Base-by-base conservation (phyloP, 2,113 vertebrate genomes). In the Mesocricetus auratus region DNA sequence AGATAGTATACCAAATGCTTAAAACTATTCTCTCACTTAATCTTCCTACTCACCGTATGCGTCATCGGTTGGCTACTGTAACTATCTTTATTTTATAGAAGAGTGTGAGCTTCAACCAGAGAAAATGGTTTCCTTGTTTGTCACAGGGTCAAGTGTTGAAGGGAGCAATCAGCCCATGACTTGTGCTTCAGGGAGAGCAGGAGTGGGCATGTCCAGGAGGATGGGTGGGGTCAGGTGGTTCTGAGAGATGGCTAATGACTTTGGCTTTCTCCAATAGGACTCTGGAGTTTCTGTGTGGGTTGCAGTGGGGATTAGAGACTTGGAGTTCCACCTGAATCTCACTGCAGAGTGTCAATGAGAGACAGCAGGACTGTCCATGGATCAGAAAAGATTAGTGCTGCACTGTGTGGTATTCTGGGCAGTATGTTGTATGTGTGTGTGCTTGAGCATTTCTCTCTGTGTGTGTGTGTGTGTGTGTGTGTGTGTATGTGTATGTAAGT, bases 301-400 rank as follows among this genome's bases (percentile, higher is more conserved):
- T 56, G 26, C 64, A 26, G 3, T 15, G 26, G 3, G 12, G 69
- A 39, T 53, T 39, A 17, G 24, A 71, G 86, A 39, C n/a, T 19
- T 26, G 42, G 17, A 19, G 2, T 50, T 42, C 17, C 10, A 0
- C 24, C 26, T 90, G 77, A 58, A 74, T 60, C 12, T 3, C 33
- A 10, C 68, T 29, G 11, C 11, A 5, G 10, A n/a, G 33, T 71
- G 5, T 64, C 22, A 3, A n/a, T 24, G 24, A 29, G 24, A 3
- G 16, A 26, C 33, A 3, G 1, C 1, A 5, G n/a, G 58, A 9
- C 1, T 13, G 39, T 24, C 5, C 0, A 0, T 19, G 12, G 4
- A 0, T 42, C 42, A 42, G 83, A 39, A 69, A 56, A 39, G 19
- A 42, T 7, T 19, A 36, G 8, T 4, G 26, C 9, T 13, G 4